A percentile compares a stretch with the other conserved stretches of the same genome.
Evolutionary conservation across 2,888 invertebrate genomes (phyloP).

Genomic region (Drosophila mayaguana): DNA sequence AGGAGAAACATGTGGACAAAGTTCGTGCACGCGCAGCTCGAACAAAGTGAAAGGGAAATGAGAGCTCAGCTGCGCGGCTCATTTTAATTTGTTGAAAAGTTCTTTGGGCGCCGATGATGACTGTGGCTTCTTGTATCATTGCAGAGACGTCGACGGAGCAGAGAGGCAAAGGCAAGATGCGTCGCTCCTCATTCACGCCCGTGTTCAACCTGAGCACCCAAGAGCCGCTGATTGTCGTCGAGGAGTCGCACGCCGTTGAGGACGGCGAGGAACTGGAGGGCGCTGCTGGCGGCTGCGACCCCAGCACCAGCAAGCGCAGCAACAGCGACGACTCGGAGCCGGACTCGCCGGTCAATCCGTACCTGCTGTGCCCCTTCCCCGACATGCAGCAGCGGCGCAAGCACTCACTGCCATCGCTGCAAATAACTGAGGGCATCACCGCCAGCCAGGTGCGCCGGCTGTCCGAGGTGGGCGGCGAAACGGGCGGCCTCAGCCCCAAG

Average conservation of each 20-base stretch:
- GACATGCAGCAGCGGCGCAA: conserved; percentile 91
- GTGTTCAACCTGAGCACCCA: conserved; percentile 87
- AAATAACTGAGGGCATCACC: conserved; percentile 93
- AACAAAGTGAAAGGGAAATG: neutral
- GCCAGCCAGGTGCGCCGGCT: conserved; percentile 94
- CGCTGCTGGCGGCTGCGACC: conserved; percentile 88
- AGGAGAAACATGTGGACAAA: neutral
- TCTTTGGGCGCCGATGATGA: conserved; percentile 13
- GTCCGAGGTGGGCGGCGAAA: conserved; percentile 91
- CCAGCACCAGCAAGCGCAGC: conserved; percentile 82
- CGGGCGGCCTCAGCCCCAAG: conserved; percentile 90
- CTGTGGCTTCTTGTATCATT: conserved; percentile 14
- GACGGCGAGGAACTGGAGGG: conserved; percentile 88
- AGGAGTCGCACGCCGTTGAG: conserved; percentile 90
- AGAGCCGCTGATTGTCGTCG: conserved; percentile 93
- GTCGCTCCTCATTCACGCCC: conserved; percentile 89
- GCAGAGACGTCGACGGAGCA: conserved; percentile 10
- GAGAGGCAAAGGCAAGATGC: conserved; percentile 85
- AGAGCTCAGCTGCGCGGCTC: conserved; percentile 48
- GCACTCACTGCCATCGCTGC: conserved; percentile 93
- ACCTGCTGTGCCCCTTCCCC: conserved; percentile 92
- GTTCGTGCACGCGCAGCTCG: conserved; percentile 6
- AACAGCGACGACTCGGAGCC: conserved; percentile 88
- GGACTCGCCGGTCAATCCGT: conserved; percentile 93
- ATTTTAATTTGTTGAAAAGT: conserved; percentile 43